These are phyloP conservation scores for Tiphia femorata DNA, from an alignment of 2,888 invertebrate species.

Conservation along the genomic window DNA sequence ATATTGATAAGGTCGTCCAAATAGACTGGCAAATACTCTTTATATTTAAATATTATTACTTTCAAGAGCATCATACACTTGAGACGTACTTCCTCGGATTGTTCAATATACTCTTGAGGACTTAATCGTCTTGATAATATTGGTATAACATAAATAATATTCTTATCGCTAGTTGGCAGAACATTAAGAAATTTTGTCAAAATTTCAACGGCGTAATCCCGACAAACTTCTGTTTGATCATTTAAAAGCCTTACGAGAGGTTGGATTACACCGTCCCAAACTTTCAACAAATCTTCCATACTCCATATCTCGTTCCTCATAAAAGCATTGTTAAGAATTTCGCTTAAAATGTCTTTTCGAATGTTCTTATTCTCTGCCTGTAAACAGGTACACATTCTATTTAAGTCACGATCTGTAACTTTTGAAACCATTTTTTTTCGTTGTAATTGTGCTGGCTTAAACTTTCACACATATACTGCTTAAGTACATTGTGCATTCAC, in stretches of 20 bases:
- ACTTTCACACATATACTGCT: background rate
- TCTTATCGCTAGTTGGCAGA: constrained; percentile 78
- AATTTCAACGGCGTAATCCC: constrained; percentile 73
- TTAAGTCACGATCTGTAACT: constrained; percentile 23
- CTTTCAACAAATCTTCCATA: constrained; percentile 66
- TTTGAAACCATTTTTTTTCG: constrained; percentile 20
- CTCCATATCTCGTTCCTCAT: constrained; percentile 67
- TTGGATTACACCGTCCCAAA: constrained; percentile 69
- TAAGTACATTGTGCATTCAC: no score
- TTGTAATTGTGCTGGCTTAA: no score
- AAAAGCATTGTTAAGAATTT: constrained; percentile 68
- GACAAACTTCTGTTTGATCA: constrained; percentile 76
- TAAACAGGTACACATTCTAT: constrained; percentile 56
- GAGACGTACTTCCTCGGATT: constrained; percentile 86
- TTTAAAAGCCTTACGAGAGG: constrained; percentile 69
- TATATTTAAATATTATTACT: constrained; percentile 76
- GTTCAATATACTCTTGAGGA: constrained; percentile 78
- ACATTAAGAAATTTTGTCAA: constrained; percentile 72
- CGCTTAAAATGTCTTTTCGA: constrained; percentile 72
- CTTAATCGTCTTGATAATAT: constrained; percentile 84
- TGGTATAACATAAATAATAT: constrained; percentile 82
- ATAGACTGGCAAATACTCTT: constrained; percentile 75
- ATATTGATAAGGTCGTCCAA: constrained; percentile 83
- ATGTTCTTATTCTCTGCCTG: constrained; percentile 75
- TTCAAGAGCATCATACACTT: constrained; percentile 77